These are phyloP conservation scores for Actenoides lindsayi DNA, from an alignment of 2,113 vertebrate species.

Conservation along the genomic window DNA sequence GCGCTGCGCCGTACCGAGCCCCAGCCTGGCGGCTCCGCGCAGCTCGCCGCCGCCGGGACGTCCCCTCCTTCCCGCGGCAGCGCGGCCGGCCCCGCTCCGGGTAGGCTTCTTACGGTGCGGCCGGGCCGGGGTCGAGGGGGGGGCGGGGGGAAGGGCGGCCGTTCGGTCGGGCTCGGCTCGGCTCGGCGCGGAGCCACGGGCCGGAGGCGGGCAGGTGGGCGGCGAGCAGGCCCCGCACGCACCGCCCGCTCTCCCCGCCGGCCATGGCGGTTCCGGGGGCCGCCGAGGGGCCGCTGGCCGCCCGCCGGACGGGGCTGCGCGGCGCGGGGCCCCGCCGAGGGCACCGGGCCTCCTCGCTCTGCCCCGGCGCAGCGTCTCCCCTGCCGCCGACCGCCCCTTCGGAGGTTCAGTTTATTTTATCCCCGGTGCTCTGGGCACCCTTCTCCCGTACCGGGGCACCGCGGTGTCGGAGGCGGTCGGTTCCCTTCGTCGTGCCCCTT, in stretches of 20 bases:
- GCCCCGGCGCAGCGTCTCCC: neutral
- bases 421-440: neutral
- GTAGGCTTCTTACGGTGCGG: neutral
- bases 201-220: neutral
- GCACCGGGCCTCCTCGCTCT: neutral
- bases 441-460: neutral
- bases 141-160: neutral
- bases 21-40: too few relatives aligned
- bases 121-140: neutral
- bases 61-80: too few relatives aligned
- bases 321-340: neutral
- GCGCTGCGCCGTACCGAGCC: too few relatives aligned
- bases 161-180: neutral
- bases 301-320: neutral
- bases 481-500: neutral
- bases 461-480: neutral
- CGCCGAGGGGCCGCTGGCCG: conserved; percentile 9
- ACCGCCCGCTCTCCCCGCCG: neutral
- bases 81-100: neutral
- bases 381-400: neutral
- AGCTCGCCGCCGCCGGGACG: too few relatives aligned
- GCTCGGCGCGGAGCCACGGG: neutral
- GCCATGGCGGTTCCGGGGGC: conserved; percentile 15
- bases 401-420: neutral
- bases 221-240: neutral